Evolutionary conservation across 2,888 invertebrate species (phyloP), one percentile per base, ranked within the genome.

Genomic region (Rhodophaea formosa): DNA sequence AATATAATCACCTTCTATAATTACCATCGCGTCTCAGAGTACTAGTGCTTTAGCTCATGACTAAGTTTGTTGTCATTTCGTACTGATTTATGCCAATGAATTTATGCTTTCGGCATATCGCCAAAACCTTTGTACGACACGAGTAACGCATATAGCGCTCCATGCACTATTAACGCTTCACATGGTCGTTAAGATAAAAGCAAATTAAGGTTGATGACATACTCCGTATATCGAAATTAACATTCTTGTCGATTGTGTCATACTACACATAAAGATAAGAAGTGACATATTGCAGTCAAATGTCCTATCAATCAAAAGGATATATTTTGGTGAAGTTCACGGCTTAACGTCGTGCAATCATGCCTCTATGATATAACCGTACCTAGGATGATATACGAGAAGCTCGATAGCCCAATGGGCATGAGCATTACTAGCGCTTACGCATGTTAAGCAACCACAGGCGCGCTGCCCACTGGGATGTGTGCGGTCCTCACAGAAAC

Each of bases 1-100:
- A 53, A 53, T 30, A n/a, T 23, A 44, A 35, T 51, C 51, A 51
- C 17, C 29, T 53, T 44, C 53, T 53, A 44, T 53, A 44, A 30
- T 53, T 53, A 53, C 43, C 32, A 46, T 15, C 6, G 47, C n/a
- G 5, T 30, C 39, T 39, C 39, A 39, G 39, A 39, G 39, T 39
- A 39, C 39, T 39, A 7, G 2, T 35, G 35, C 35, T 39, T 39
- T 14, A 42, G n/a, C 23, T n/a, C 53, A 53, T 53, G 42, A 43
- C 43, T 43, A 53, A 43, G 23, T 53, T 43, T 42, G 42, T 53
- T 29, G n/a, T 53, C 29, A 53, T 53, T 17, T 43, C 35, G 10
- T 17, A 43, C 23, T 42, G 43, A 53, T 53, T 53, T 14, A n/a
- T 53, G 43, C 29, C 42, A 53, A 42, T 43, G 53, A 29, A 53